phyloP scores from a whole-genome alignment of 2,113 vertebrate genomes.

The Vulpes lagopus region DNA sequence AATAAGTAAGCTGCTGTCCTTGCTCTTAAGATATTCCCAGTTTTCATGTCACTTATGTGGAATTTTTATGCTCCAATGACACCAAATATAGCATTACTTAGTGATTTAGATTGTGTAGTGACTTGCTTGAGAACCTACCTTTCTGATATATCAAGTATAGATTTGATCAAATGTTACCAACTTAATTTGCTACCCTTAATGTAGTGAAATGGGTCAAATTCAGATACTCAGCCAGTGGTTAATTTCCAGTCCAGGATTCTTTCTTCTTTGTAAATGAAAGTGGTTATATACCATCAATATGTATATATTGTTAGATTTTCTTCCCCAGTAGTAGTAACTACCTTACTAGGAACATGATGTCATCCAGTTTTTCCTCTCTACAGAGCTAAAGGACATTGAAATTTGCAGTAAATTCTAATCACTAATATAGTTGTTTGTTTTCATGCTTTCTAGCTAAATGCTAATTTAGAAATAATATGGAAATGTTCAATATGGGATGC shows the following conservation, averaged over 20 bases:
- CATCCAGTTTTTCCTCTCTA: background rate
- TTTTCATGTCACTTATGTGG: conserved; percentile 20
- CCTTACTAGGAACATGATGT: conserved; percentile 20
- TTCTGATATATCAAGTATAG: background rate
- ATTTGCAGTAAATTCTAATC: background rate
- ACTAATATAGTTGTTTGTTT: background rate
- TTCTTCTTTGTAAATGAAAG: conserved; percentile 55
- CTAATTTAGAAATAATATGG: conserved; percentile 30
- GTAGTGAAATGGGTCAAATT: conserved; percentile 51
- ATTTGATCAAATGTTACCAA: conserved; percentile 1
- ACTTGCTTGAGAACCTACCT: conserved; percentile 11
- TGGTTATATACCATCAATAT: background rate
- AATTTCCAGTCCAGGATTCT: background rate
- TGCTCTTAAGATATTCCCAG: background rate
- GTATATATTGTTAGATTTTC: conserved; percentile 39
- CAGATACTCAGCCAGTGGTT: background rate
- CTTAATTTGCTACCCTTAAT: background rate
- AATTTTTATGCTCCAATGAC: background rate
- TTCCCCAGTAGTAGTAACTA: background rate
- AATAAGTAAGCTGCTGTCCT: background rate
- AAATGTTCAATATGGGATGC: background rate
- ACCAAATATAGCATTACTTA: background rate
- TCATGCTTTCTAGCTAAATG: conserved; percentile 34
- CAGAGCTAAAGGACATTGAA: conserved; percentile 2
- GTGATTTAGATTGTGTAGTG: background rate